phyloP scores from a whole-genome alignment of 1,140 invertebrate species.

The Hermatobates lingyangjiaoensis region DNA sequence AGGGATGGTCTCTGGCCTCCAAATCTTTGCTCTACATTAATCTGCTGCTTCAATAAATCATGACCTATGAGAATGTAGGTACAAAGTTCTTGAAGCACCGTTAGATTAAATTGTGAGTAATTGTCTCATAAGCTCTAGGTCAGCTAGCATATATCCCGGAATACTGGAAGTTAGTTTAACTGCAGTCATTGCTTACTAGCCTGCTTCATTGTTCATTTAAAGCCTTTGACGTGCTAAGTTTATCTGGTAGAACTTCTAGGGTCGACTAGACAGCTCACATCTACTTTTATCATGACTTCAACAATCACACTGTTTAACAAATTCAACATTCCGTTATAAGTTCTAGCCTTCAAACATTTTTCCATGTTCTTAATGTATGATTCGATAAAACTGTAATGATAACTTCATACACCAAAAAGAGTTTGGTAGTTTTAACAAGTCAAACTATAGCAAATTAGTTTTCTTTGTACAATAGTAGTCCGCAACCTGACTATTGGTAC shows the following conservation, averaged over 20 bases:
- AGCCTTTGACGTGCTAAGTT: background rate
- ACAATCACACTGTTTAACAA: too few species aligned
- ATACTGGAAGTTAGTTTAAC: background rate
- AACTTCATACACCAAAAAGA: too few species aligned
- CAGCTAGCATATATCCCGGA: background rate
- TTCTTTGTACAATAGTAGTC: too few species aligned
- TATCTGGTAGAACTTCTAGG: background rate
- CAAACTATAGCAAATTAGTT: too few species aligned
- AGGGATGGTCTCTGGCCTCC: too few species aligned
- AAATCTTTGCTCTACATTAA: background rate
- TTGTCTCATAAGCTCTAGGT: background rate
- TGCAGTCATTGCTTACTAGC: background rate
- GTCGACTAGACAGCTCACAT: background rate
- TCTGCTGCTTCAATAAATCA: background rate
- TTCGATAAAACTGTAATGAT: too few species aligned
- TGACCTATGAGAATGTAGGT: background rate
- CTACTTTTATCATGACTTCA: too few species aligned
- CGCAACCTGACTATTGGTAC: too few species aligned
- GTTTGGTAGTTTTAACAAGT: too few species aligned
- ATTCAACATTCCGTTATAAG: too few species aligned
- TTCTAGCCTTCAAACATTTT: too few species aligned
- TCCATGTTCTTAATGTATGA: too few species aligned
- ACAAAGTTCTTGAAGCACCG: background rate
- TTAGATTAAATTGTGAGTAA: background rate
- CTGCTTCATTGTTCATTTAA: background rate